Percentiles rank a stretch among this genome's conserved stretches.
These are phyloP conservation scores for Lacerta bilineata DNA, from an alignment of 2,797 vertebrate genomes.

Conservation along the genomic window DNA sequence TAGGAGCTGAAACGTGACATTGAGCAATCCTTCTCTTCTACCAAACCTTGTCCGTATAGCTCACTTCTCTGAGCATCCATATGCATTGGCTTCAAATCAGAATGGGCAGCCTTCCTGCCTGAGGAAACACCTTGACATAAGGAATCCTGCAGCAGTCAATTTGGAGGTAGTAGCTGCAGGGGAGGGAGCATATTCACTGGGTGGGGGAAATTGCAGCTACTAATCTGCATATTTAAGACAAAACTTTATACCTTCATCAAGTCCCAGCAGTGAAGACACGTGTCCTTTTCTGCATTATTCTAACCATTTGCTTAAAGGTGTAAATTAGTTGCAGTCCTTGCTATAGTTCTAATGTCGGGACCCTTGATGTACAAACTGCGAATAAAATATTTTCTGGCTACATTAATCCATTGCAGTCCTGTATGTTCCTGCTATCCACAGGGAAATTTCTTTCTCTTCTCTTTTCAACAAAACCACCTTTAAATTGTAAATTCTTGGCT, in stretches of 20 bases:
- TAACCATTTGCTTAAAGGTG: neutral
- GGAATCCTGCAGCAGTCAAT: neutral
- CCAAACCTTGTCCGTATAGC: neutral
- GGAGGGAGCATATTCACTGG: neutral
- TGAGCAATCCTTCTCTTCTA: neutral
- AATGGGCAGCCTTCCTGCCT: neutral
- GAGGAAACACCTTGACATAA: neutral
- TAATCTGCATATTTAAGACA: neutral
- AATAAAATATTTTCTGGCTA: neutral
- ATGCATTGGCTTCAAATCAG: neutral
- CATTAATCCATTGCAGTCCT: slow-evolving; percentile 8
- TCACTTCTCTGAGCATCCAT: neutral
- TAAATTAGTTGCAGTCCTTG: neutral
- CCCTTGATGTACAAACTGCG: neutral
- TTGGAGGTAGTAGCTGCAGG: neutral
- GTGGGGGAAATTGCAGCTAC: neutral
- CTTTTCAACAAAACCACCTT: neutral
- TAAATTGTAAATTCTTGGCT: slow-evolving; percentile 19
- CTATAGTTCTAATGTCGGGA: neutral
- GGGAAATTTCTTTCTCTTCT: neutral
- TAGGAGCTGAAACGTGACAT: neutral
- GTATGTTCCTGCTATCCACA: neutral
- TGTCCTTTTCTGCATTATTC: slow-evolving; percentile 15
- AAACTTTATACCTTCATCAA: neutral
- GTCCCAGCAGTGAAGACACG: neutral